Conservation (phyloP, 92 coral and sea anemone genomes). For the Blastomussa wellsi region DNA sequence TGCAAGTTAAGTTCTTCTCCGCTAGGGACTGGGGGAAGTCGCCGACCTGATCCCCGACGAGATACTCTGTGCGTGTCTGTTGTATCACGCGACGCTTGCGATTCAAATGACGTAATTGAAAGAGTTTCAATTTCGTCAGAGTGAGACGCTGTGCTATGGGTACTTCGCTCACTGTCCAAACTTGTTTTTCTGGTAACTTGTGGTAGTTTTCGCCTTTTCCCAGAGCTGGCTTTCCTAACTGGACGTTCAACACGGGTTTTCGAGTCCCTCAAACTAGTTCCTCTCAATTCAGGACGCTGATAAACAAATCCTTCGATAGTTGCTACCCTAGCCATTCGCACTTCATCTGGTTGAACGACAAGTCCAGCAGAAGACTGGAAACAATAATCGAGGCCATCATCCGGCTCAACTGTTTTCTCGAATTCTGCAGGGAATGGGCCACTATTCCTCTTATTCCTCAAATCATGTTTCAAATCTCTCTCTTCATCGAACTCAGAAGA, state of each 20-base stretch:
- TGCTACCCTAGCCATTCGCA: slow-evolving; percentile 26
- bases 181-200: slow-evolving; percentile 7
- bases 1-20: slow-evolving; percentile 12
- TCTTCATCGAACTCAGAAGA: slow-evolving; percentile 20
- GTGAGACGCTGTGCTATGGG: not conserved
- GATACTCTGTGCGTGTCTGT: slow-evolving; percentile 21
- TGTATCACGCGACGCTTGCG: slow-evolving; percentile 28
- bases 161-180: slow-evolving; percentile 10
- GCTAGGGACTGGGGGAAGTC: slow-evolving; percentile 37
- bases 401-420: not conserved
- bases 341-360: slow-evolving; percentile 18
- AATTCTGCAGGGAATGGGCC: not conserved
- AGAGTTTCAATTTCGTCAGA: slow-evolving; percentile 26
- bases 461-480: not conserved
- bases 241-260: slow-evolving; percentile 4
- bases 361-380: slow-evolving; percentile 11
- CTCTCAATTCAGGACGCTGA: not conserved
- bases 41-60: slow-evolving; percentile 2
- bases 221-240: slow-evolving; percentile 13
- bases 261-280: not conserved
- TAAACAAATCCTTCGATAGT: slow-evolving; percentile 17
- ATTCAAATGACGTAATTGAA: slow-evolving; percentile 39
- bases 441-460: not conserved
- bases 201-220: slow-evolving; percentile 33
- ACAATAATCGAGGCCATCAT: slow-evolving; percentile 4